phyloP scores from a whole-genome alignment of 2,797 vertebrate genomes.

The Acanthurus lineatus region DNA sequence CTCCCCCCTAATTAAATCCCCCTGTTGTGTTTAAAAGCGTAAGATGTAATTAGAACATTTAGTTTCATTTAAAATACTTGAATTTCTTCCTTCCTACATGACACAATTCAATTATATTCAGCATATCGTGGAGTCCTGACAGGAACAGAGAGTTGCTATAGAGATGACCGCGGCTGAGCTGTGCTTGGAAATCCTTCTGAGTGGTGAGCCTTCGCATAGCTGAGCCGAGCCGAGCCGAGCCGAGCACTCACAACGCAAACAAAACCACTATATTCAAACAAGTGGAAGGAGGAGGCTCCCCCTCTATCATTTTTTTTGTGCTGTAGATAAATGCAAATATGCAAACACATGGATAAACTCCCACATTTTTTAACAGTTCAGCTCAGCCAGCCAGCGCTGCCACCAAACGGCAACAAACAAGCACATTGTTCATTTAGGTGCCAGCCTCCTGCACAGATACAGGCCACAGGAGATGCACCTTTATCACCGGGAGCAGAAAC shows the following conservation, averaged over 20 bases:
- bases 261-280: constrained; percentile 32
- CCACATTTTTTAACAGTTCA: constrained; percentile 2
- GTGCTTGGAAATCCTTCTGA: constrained; percentile 68
- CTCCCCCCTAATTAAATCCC: constrained; percentile 80
- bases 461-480: constrained; percentile 49
- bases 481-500: constrained; percentile 53
- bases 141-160: constrained; percentile 79
- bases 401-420: constrained; percentile 33
- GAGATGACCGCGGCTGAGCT: constrained; percentile 76
- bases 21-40: constrained; percentile 81
- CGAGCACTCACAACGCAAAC: constrained; percentile 1
- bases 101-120: constrained; percentile 72
- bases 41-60: constrained; percentile 83
- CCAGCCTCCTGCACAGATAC: constrained; percentile 36
- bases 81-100: constrained; percentile 63
- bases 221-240: no score
- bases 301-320: constrained; percentile 24
- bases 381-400: constrained; percentile 17
- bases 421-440: constrained; percentile 52
- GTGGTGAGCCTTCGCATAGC: constrained; percentile 37
- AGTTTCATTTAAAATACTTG: constrained; percentile 77
- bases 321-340: constrained; percentile 44
- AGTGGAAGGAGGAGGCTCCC: constrained; percentile 19
- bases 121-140: constrained; percentile 54
- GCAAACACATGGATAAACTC: constrained; percentile 45